Base-by-base conservation (phyloP, 2,797 vertebrate species). In the Dermochelys coriacea region DNA sequence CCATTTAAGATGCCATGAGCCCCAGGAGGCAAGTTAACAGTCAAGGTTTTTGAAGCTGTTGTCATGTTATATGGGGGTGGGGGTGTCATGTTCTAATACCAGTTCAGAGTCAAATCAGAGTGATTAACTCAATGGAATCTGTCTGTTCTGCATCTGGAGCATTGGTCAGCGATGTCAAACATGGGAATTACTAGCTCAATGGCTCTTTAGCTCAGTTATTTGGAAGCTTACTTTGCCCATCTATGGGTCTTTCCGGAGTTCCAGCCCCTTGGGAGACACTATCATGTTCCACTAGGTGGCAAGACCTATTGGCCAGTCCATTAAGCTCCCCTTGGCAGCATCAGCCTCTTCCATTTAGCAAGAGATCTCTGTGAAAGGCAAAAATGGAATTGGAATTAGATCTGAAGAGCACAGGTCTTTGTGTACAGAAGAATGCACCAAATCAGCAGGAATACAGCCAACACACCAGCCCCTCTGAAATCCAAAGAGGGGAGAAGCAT, bases 371-470 rank as follows among this genome's bases (percentile, higher is more conserved):
- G 84, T 29, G 82, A 87, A 71, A 74, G 45, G 47, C 29, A 0
- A 77, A 27, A 15, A 49, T 18, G 45, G 3, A 77, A 7, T 6
- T 29, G 19, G 82, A n/a, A 79, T 79, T 29, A 45, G 23, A 31
- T 16, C 37, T 25, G 54, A 19, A 3, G 41, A 71, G 19, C 68
- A 49, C 7, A 29, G 12, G 74, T 8, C 15, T 45, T 29, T 29
- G 10, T 14, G 23, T 27, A 23, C 3, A 4, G 9, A 41, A 93
- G 8, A 87, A 37, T 4, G 31, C 5, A 2, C 23, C 15, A 15
- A 51, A n/a, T 45, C 1, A 41, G 12, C 34, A 0, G 0, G 18
- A 6, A 8, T 0, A 10, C 6, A 2, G 12, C 0, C 31, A 79
- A 8, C 21, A 18, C 82, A 80, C 1, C 19, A 7, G 49, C 0